Evolutionary conservation across 2,797 vertebrate species (phyloP), one percentile per base, ranked within the genome.

Genomic region (Mus spretus): DNA sequence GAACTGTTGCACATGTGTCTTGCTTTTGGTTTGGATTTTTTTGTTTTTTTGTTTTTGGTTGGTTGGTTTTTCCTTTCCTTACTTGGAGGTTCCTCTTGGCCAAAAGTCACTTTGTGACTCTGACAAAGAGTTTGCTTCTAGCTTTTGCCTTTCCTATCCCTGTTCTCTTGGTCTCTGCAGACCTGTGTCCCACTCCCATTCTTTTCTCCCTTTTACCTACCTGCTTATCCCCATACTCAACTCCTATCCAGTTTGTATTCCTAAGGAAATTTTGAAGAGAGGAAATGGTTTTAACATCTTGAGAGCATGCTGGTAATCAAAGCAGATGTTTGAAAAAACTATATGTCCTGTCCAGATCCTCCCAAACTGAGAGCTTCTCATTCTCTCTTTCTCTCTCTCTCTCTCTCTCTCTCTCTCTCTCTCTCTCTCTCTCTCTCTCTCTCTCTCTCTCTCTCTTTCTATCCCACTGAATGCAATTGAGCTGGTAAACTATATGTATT

Each of bases 51-150:
- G 7, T 37, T 81, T 8, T 61, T 82, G 10, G 84, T 40, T 26
- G 63, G 13, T 14, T 14, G 28, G 31, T 95, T 84, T 63, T 79
- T 72, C 47, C 40, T 80, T 53, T 50, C 78, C 86, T 94, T 87
- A n/a, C 80, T 84, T 92, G 59, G 40, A 95, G 92, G 59, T 82
- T 95, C 24, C 53, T 85, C 28, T 83, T 65, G 83, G 20, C 28
- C 89, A 70, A 70, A 94, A 40, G 75, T 84, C 55, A 89, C 80
- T 79, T 19, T 79, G 28, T 65, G 37, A 63, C 87, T 90, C 57
- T 91, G 93, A 93, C 82, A 78, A 81, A 61, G 94, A 96, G 67
- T 89, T 83, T 96, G 47, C 26, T 67, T 44, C n/a, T 50, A 57
- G 57, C 40, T 93, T 93, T 93, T 89, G 47, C 77, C 78, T 88